Conservation (phyloP, 2,888 invertebrate species). For the Mechanitis mazaeus region DNA sequence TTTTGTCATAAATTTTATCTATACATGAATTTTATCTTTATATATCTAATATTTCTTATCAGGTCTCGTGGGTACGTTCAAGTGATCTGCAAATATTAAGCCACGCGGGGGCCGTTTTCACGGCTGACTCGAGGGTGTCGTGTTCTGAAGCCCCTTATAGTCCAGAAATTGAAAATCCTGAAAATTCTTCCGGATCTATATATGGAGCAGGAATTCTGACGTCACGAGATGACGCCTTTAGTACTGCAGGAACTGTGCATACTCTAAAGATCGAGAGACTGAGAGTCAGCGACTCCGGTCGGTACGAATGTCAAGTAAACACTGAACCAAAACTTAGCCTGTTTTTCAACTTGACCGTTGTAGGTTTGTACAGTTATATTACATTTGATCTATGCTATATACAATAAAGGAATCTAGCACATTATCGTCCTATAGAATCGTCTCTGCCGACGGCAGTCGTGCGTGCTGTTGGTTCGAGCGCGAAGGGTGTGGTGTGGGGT, state of each 20-base stretch:
- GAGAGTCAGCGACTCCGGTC: slow-evolving; percentile 78
- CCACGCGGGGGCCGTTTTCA: slow-evolving; percentile 79
- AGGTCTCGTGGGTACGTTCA: slow-evolving; percentile 86
- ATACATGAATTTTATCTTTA: no score
- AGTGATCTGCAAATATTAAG: slow-evolving; percentile 83
- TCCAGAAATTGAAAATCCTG: slow-evolving; percentile 52
- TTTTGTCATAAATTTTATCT: no score
- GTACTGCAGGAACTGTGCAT: slow-evolving; percentile 67
- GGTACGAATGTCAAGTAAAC: slow-evolving; percentile 86
- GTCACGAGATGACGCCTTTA: slow-evolving; percentile 66
- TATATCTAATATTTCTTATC: slow-evolving; percentile 29
- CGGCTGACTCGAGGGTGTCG: slow-evolving; percentile 81
- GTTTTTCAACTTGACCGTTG: slow-evolving; percentile 79
- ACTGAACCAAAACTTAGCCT: slow-evolving; percentile 85
- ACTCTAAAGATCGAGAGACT: slow-evolving; percentile 78
- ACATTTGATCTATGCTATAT: no score
- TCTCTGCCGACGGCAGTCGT: slow-evolving; percentile 33
- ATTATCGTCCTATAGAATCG: slow-evolving; percentile 28
- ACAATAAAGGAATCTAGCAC: neutral
- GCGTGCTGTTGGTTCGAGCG: slow-evolving; percentile 28
- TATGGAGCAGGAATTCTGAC: slow-evolving; percentile 63
- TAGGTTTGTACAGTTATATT: slow-evolving; percentile 62
- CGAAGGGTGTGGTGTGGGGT: slow-evolving; percentile 21
- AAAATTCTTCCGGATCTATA: slow-evolving; percentile 72
- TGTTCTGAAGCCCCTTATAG: slow-evolving; percentile 66